phyloP scores from a whole-genome alignment of 2,888 invertebrate species.

The Dryocosmus kuriphilus region DNA sequence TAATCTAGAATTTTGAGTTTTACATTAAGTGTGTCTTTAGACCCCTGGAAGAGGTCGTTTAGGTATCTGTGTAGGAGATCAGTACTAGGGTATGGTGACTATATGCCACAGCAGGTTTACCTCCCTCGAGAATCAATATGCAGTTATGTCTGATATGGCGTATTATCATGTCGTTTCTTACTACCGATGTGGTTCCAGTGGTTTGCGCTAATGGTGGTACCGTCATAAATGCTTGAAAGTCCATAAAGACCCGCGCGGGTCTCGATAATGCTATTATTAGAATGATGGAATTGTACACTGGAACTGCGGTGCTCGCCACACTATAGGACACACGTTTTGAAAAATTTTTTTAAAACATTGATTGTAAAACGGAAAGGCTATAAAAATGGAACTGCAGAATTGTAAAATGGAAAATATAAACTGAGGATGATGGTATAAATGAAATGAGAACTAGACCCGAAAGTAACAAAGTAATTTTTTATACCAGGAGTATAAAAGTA shows the following conservation, averaged over 20 bases:
- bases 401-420: background rate
- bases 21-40: background rate
- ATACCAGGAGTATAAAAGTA: background rate
- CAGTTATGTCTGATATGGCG: slow-evolving; percentile 59
- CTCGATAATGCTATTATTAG: background rate
- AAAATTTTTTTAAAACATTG: background rate
- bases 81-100: too few relatives aligned
- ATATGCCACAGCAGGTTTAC: slow-evolving; percentile 29
- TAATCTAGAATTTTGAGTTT: background rate
- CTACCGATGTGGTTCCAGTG: slow-evolving; percentile 42
- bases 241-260: slow-evolving; percentile 55
- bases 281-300: background rate
- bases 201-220: slow-evolving; percentile 51
- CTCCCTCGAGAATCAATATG: slow-evolving; percentile 59
- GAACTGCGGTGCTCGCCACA: background rate
- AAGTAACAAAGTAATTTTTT: background rate
- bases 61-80: background rate
- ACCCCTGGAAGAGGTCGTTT: background rate
- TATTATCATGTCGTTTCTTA: slow-evolving; percentile 56
- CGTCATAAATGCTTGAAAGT: slow-evolving; percentile 54
- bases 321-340: background rate
- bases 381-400: slow-evolving; percentile 40
- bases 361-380: slow-evolving; percentile 22
- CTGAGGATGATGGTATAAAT: background rate
- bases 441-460: background rate